Percentiles rank a stretch among this genome's conserved stretches.
Evolutionary conservation across 2,888 invertebrate genomes (phyloP).

Genomic region (Homarus gammarus): DNA sequence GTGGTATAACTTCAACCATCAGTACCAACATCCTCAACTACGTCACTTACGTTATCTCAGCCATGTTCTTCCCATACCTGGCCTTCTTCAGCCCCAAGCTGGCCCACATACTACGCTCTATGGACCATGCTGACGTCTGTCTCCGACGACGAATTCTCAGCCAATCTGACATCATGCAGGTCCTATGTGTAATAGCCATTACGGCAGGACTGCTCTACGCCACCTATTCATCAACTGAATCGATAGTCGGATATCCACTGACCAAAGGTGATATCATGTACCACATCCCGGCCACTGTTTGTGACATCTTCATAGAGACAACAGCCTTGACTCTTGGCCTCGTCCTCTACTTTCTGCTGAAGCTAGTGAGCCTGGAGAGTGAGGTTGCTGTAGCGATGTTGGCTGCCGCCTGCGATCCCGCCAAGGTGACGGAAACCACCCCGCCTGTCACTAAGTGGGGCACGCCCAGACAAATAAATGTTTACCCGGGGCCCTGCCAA

Average conservation of each 20-base stretch:
- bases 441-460: not conserved
- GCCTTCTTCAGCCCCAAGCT: constrained; percentile 23
- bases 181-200: constrained; percentile 22
- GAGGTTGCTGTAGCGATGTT: constrained; percentile 23
- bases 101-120: constrained; percentile 20
- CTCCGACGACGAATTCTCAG: constrained; percentile 19
- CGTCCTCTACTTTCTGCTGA: constrained; percentile 48
- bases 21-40: constrained; percentile 54
- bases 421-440: not conserved
- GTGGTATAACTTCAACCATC: constrained; percentile 30
- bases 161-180: constrained; percentile 27
- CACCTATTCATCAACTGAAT: not conserved
- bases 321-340: constrained; percentile 32
- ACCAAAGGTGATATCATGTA: constrained; percentile 5
- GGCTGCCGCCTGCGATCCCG: not conserved
- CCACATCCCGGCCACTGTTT: constrained; percentile 37
- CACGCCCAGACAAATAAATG: not conserved
- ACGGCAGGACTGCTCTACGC: constrained; percentile 13
- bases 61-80: constrained; percentile 44
- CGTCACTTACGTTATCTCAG: constrained; percentile 38
- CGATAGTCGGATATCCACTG: not conserved
- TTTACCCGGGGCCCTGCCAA: not conserved
- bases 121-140: constrained; percentile 15
- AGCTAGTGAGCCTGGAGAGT: constrained; percentile 46
- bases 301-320: constrained; percentile 49